phyloP scores from a whole-genome alignment of 2,113 vertebrate species.

The Bubo scandiacus region DNA sequence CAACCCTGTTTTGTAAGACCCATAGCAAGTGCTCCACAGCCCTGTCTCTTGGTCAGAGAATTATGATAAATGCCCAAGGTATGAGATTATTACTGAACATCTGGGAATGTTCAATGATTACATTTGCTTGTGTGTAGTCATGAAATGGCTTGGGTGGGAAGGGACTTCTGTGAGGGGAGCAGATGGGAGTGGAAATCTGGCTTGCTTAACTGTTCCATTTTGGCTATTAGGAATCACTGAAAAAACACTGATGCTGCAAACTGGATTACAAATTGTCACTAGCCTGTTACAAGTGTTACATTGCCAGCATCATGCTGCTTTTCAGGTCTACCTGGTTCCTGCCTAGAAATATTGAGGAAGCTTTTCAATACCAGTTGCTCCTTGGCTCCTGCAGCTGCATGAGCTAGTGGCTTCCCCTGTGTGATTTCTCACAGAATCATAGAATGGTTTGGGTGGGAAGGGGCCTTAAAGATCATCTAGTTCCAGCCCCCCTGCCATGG shows the following conservation, averaged over 20 bases:
- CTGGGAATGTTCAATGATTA: slow-evolving; percentile 15
- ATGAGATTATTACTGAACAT: not conserved
- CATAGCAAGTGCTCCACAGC: not conserved
- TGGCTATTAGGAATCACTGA: not conserved
- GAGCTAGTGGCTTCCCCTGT: not conserved
- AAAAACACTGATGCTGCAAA: not conserved
- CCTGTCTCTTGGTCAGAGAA: not conserved
- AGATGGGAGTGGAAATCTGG: not conserved
- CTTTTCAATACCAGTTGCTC: not conserved
- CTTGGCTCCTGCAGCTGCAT: not conserved
- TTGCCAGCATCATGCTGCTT: not conserved
- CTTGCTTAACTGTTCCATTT: not conserved
- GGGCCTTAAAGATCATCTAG: no score
- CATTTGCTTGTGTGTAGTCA: not conserved
- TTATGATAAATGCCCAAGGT: not conserved
- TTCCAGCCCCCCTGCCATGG: no score
- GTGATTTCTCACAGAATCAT: not conserved
- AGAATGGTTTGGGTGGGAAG: no score
- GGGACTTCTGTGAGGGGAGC: not conserved
- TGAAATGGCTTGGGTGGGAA: not conserved
- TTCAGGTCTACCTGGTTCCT: not conserved
- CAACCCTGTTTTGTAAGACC: not conserved
- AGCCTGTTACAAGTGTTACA: not conserved
- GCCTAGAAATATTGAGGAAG: not conserved
- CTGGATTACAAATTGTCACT: not conserved